Conservation (phyloP, 1,140 invertebrate genomes). For the Scaptomyza montana region DNA sequence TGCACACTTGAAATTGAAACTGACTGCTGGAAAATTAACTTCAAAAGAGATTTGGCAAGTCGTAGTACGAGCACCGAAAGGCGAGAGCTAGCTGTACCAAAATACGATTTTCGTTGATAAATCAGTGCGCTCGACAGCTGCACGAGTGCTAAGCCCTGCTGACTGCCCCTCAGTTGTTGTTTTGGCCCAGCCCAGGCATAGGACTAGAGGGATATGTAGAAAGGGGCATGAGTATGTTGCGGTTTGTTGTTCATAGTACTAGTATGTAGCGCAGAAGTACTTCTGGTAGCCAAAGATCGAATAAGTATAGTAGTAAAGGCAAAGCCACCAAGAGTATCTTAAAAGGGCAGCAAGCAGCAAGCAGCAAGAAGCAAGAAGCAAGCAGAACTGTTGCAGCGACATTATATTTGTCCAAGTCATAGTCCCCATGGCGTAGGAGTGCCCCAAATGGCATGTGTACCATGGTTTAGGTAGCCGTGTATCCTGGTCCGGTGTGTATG, state of each 20-base stretch:
- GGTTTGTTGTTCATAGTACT: slow-evolving; percentile 27
- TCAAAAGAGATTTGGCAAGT: slow-evolving; percentile 52
- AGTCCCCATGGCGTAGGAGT: slow-evolving; percentile 39
- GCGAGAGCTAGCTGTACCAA: slow-evolving; percentile 27
- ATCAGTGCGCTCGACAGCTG: slow-evolving; percentile 59
- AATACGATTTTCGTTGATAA: slow-evolving; percentile 52
- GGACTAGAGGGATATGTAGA: too few relatives aligned
- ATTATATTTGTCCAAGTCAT: slow-evolving; percentile 53
- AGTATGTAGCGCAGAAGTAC: background rate
- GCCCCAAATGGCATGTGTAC: slow-evolving; percentile 18
- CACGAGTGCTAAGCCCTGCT: slow-evolving; percentile 50
- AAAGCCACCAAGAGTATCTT: slow-evolving; percentile 29
- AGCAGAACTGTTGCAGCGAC: slow-evolving; percentile 33
- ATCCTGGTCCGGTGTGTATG: slow-evolving; percentile 14
- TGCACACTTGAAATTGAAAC: slow-evolving; percentile 63
- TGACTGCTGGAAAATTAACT: slow-evolving; percentile 72
- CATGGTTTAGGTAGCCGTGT: slow-evolving; percentile 11
- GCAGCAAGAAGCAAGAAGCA: background rate
- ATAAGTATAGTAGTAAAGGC: slow-evolving; percentile 6
- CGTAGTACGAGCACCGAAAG: slow-evolving; percentile 5
- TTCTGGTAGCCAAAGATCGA: slow-evolving; percentile 39
- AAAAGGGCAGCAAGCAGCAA: slow-evolving; percentile 4
- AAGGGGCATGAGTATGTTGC: slow-evolving; percentile 38
- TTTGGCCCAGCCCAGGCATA: background rate
- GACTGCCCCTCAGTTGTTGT: background rate